phyloP scores from a whole-genome alignment of 1,140 invertebrate genomes.

The Brachionus koreanus region DNA sequence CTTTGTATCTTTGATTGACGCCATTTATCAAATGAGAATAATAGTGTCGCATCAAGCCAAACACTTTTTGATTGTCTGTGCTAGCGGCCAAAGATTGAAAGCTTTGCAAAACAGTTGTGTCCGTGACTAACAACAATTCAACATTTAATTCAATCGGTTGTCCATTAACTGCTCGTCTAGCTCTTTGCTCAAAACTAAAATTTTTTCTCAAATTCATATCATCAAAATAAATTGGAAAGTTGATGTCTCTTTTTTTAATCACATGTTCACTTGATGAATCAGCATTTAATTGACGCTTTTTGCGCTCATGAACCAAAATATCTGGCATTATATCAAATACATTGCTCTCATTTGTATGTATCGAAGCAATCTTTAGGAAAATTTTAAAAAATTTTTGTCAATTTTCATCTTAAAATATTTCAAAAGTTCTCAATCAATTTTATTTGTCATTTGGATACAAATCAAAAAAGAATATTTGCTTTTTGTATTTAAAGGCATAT shows the following conservation, averaged over 20 bases:
- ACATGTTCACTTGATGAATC: not conserved
- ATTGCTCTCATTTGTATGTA: not conserved
- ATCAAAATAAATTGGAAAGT: not conserved
- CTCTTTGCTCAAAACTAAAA: not conserved
- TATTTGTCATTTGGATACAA: no score
- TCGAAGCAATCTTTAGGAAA: not conserved
- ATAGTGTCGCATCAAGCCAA: slow-evolving; percentile 19
- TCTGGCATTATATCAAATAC: not conserved
- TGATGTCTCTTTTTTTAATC: not conserved
- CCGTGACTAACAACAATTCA: slow-evolving; percentile 6
- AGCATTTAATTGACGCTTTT: not conserved
- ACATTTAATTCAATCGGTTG: slow-evolving; percentile 17
- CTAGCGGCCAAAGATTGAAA: not conserved
- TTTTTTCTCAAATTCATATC: not conserved
- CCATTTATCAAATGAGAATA: slow-evolving; percentile 25
- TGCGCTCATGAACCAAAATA: not conserved
- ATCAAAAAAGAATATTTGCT: no score
- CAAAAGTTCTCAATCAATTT: no score
- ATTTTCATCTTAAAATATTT: no score
- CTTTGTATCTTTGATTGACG: slow-evolving; percentile 20
- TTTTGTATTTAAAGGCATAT: no score
- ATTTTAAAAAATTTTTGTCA: no score
- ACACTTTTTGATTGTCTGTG: not conserved
- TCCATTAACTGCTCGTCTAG: slow-evolving; percentile 2
- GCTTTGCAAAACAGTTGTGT: not conserved